Conservation (phyloP, 2,888 invertebrate genomes). For the Chymomyza caudatula region DNA sequence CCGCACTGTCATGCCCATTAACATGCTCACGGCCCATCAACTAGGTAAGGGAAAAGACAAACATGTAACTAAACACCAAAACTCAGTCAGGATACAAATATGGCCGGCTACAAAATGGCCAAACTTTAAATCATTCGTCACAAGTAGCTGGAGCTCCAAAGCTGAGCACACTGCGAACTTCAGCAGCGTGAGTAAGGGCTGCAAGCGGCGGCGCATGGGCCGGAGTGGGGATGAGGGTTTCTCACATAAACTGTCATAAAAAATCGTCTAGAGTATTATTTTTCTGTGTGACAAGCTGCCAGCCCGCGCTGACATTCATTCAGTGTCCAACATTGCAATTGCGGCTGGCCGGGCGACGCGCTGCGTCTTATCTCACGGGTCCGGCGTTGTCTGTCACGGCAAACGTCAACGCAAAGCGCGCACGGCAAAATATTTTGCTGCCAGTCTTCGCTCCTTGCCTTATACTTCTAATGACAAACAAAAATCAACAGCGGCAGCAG, state of each 20-base stretch:
- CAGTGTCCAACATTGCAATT: slow-evolving; percentile 48
- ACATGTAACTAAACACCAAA: slow-evolving; percentile 66
- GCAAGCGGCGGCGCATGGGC: background rate
- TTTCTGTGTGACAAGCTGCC: slow-evolving; percentile 65
- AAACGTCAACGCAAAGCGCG: background rate
- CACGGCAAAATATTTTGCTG: slow-evolving; percentile 1
- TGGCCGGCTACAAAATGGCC: slow-evolving; percentile 35
- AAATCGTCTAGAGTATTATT: slow-evolving; percentile 70
- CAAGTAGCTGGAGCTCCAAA: too few relatives aligned
- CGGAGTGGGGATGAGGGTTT: too few relatives aligned
- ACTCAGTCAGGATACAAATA: slow-evolving; percentile 22
- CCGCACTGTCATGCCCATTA: background rate
- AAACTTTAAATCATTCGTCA: slow-evolving; percentile 54
- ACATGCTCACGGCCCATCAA: slow-evolving; percentile 21
- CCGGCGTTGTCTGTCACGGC: slow-evolving; percentile 3
- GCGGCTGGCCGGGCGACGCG: slow-evolving; percentile 14
- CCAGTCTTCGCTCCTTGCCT: background rate
- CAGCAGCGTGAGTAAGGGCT: too few relatives aligned
- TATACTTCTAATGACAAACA: slow-evolving; percentile 55
- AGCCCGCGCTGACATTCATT: slow-evolving; percentile 57
- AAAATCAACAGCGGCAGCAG: slow-evolving; percentile 51
- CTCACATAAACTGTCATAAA: slow-evolving; percentile 58
- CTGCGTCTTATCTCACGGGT: slow-evolving; percentile 5
- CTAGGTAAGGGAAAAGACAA: slow-evolving; percentile 49
- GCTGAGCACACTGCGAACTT: too few relatives aligned